Evolutionary conservation across 2,888 invertebrate species (phyloP).

Genomic region (Spatulosminthurus flaviceps): DNA sequence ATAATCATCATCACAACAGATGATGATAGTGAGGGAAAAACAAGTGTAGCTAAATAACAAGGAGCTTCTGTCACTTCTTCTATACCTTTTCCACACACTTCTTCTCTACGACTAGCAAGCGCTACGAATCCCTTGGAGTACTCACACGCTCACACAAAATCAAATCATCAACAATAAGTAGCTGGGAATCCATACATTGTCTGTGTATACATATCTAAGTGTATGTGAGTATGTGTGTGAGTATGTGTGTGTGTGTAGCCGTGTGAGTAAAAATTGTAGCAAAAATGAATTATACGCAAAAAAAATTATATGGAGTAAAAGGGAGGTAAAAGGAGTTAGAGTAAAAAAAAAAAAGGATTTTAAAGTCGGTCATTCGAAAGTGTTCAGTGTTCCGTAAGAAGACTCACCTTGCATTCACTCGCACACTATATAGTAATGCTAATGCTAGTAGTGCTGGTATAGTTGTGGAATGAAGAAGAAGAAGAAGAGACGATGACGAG

Average conservation of each 20-base stretch:
- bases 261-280: constrained; percentile 28
- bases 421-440: background rate
- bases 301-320: constrained; percentile 29
- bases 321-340: constrained; percentile 33
- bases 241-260: background rate
- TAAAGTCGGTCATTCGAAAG: constrained; percentile 52
- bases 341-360: constrained; percentile 32
- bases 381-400: constrained; percentile 48
- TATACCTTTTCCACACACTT: background rate
- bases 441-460: background rate
- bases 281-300: constrained; percentile 30
- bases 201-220: too few species aligned
- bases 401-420: constrained; percentile 40
- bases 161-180: too few species aligned
- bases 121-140: too few species aligned
- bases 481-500: background rate
- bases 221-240: too few species aligned
- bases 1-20: background rate
- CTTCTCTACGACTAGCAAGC: too few species aligned
- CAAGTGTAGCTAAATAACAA: constrained; percentile 12
- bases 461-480: background rate
- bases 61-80: constrained; percentile 10
- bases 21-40: constrained; percentile 11
- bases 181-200: too few species aligned
- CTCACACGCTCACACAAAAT: background rate